These are phyloP conservation scores for Scaptomyza flava DNA, from an alignment of 2,888 invertebrate species.

Conservation along the genomic window DNA sequence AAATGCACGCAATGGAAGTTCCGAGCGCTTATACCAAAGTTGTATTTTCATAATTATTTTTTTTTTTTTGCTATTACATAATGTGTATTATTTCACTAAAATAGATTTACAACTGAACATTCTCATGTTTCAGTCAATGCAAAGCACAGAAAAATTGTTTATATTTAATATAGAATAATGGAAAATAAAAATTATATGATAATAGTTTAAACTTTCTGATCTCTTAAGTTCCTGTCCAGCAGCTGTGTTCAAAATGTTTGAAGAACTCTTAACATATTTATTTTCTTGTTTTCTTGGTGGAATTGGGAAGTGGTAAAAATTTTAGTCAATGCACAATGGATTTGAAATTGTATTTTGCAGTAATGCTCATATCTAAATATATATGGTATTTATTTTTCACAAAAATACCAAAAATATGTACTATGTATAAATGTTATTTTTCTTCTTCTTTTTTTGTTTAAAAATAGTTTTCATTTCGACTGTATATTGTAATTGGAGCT, in stretches of 20 bases:
- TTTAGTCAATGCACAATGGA: constrained; percentile 18
- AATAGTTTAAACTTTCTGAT: not conserved
- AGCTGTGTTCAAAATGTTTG: constrained; percentile 31
- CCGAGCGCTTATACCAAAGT: constrained; percentile 16
- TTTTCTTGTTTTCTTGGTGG: constrained; percentile 22
- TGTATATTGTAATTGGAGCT: constrained; percentile 12
- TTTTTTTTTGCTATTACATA: not conserved
- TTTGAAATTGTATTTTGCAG: constrained; percentile 8
- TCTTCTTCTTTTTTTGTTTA: not conserved
- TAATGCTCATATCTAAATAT: constrained; percentile 50
- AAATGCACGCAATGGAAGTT: constrained; percentile 31
- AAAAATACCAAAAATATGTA: constrained; percentile 12
- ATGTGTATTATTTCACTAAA: constrained; percentile 2
- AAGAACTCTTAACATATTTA: constrained; percentile 6
- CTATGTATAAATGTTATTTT: not conserved
- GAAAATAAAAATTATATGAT: constrained; percentile 3
- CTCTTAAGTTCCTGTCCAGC: constrained; percentile 49
- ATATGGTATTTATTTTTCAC: constrained; percentile 9
- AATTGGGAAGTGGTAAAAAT: constrained; percentile 37
- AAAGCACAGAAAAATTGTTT: constrained; percentile 4
- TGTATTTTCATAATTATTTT: not conserved
- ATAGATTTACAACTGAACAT: constrained; percentile 16
- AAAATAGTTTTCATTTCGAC: not conserved
- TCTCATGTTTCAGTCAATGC: constrained; percentile 7
- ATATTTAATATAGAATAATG: constrained; percentile 17